These are phyloP conservation scores for Heliconius ethilla DNA, from an alignment of 2,888 invertebrate genomes.

Conservation along the genomic window DNA sequence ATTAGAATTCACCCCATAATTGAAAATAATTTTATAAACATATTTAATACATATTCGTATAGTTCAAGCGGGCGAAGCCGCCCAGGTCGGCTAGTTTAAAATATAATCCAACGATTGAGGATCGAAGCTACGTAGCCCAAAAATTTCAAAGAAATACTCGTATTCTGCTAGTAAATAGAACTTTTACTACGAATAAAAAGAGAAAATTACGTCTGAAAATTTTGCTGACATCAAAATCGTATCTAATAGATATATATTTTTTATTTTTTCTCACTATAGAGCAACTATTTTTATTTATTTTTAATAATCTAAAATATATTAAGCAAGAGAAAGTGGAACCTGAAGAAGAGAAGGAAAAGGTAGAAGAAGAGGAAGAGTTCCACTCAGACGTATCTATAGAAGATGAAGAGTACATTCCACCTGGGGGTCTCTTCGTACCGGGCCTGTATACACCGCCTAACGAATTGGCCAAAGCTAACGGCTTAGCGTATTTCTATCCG, in stretches of 20 bases:
- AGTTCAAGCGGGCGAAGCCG: no score
- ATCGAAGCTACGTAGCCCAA: no score
- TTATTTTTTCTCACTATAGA: not conserved
- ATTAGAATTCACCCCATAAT: no score
- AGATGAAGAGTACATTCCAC: constrained; percentile 74
- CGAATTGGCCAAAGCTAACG: constrained; percentile 71
- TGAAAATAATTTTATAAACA: no score
- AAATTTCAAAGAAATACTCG: no score
- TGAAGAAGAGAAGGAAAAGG: constrained; percentile 50
- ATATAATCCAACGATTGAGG: no score
- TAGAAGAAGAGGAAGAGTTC: constrained; percentile 64
- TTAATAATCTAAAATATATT: not conserved
- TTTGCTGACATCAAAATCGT: not conserved
- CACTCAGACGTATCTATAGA: constrained; percentile 70
- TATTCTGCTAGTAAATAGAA: no score
- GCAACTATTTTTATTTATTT: not conserved
- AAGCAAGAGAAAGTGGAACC: constrained; percentile 26
- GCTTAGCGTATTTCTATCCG: constrained; percentile 65
- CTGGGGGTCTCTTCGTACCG: constrained; percentile 72
- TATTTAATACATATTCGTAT: no score
- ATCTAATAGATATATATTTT: not conserved
- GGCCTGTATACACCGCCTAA: constrained; percentile 72
- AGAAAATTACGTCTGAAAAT: no score
- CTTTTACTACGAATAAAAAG: no score
- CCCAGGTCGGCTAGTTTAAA: no score